Base-by-base conservation (phyloP, 2,113 vertebrate species). In the Peromyscus leucopus region DNA sequence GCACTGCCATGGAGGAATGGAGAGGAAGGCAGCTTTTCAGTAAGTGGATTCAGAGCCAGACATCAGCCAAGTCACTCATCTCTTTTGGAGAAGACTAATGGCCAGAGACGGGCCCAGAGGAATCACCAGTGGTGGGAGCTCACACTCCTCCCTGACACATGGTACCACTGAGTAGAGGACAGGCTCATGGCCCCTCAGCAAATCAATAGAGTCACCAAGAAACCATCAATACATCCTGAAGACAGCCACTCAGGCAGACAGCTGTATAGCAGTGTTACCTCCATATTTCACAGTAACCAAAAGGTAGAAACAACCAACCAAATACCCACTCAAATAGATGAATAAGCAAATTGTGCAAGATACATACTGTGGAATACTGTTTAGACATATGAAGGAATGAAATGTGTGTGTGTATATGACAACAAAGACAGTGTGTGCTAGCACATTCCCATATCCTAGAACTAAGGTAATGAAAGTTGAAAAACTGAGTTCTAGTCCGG, bases 191-290 rank as follows among this genome's bases (percentile, higher is more conserved):
- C 61, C 90, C 51, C 39, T 89, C 46, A 88, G 15, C 39, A 97
- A 85, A 31, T 85, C 75, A 75, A 92, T 1, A 82, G 48, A 63
- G 57, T 79, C 74, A 59, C 28, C 15, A 1, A 16, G 6, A 71
- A 94, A 33, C 59, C 42, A 67, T 36, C 16, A 51, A 76, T 83
- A 57, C 12, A 16, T 19, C 72, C 13, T 31, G 5, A 5, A 83
- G 33, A 71, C 22, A 88, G 31, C 48, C 59, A 61, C 36, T 80
- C 39, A 63, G 22, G 83, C 57, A 90, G 31, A 42, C 51, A 42
- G 21, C n/a, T 39, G 16, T 4, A 78, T 24, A 36, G 0, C 11
- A 42, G 1, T n/a, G 4, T 31, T 36, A 12, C 69, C 0, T 51
- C 51, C 10, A 65, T 51, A 39, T 61, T 31, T 84, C 19, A 75